Percentiles rank a stretch among this genome's conserved stretches.
These are phyloP conservation scores for Tinea pellionella DNA, from an alignment of 2,888 invertebrate species.

Conservation along the genomic window DNA sequence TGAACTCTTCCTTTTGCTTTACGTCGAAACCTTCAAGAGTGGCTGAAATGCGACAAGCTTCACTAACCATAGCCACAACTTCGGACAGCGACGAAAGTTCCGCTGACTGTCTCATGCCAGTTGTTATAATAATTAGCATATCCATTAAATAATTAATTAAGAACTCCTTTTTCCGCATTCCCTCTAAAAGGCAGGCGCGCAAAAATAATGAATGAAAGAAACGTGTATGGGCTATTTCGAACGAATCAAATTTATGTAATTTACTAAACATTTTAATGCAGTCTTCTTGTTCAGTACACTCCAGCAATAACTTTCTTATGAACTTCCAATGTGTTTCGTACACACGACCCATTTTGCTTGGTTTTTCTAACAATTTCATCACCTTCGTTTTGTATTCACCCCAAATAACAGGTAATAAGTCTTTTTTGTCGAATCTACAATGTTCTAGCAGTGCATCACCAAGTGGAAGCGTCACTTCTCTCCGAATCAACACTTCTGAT, in stretches of 20 bases:
- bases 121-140: slow-evolving; percentile 62
- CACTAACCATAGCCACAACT: background rate
- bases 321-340: slow-evolving; percentile 71
- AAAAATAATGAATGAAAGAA: slow-evolving; percentile 66
- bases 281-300: slow-evolving; percentile 69
- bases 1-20: slow-evolving; percentile 37
- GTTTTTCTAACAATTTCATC: slow-evolving; percentile 73
- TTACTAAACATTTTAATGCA: slow-evolving; percentile 69
- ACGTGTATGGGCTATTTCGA: slow-evolving; percentile 69
- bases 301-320: slow-evolving; percentile 69
- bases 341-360: slow-evolving; percentile 75
- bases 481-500: slow-evolving; percentile 62
- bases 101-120: slow-evolving; percentile 45
- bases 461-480: slow-evolving; percentile 74
- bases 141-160: slow-evolving; percentile 66
- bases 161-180: slow-evolving; percentile 40
- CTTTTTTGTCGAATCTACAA: slow-evolving; percentile 32
- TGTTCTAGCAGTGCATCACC: slow-evolving; percentile 57
- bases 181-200: slow-evolving; percentile 49
- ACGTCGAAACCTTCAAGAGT: slow-evolving; percentile 23
- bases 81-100: background rate
- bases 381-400: slow-evolving; percentile 73
- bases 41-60: background rate
- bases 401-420: slow-evolving; percentile 64
- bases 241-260: slow-evolving; percentile 72